Base-by-base conservation (phyloP, 1,140 invertebrate species). In the Lamellibrachia luymesi region DNA sequence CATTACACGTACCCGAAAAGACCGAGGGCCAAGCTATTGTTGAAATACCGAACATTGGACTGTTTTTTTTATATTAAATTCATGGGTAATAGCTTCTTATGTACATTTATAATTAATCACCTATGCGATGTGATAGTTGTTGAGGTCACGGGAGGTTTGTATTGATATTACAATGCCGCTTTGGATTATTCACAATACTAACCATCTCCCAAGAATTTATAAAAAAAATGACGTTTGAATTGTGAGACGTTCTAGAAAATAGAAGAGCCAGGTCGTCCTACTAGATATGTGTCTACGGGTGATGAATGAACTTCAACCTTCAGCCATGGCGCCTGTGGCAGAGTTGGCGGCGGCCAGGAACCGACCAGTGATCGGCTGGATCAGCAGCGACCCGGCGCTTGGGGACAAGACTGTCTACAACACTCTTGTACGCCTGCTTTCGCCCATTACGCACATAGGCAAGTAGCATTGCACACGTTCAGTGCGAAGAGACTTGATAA, bases 281-380 rank as follows among this genome's bases (percentile, higher is more conserved):
- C n/a, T 49, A 91, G 10, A 10, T 27, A 92, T 38, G 27, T 51
- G 50, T 51, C 5, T 13, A 13, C 17, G 50, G 27, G 25, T 51
- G 51, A 38, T 89, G 49, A 92, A 6, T 51, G 10, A 50, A 92
- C 27, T 49, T 8, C 13, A 17, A 50, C 0, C 5, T 50, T 49
- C 91, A 96, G 95, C 94, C 22, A 95, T 96, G 94, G 91, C 93
- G 10, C 94, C 94, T 4, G 95, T 96, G 80, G 95, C 95, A 1
- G 94, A 95, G 93, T 92, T 96, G 51, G 95, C 95, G 0, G 95
- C 95, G 2, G 94, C 95, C 91, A 95, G 95, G 95, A 95, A 95
- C 90, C 93, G 94, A 17, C 95, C 95, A 1, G 94, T 96, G 10
- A 95, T 96, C 93, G 95, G 95, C 56, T 96, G 95, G 95, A 95